Evolutionary conservation across 2,113 vertebrate genomes (phyloP), one percentile per base, ranked within the genome.

Genomic region (Macquaria ambigua): DNA sequence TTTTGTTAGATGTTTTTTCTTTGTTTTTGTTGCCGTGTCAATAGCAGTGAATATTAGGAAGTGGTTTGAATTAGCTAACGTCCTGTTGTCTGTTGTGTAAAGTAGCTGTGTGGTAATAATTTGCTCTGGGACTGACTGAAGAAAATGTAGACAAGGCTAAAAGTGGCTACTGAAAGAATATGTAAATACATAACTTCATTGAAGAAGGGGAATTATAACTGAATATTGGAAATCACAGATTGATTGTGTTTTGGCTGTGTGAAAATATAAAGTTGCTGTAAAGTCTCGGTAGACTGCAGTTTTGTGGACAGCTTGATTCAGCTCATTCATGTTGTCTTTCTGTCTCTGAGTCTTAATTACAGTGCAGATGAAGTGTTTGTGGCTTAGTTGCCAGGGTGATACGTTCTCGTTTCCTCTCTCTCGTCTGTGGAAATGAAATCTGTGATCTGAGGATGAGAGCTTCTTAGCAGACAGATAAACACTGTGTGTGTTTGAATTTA

Each of bases 371-470:
- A 88, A 64, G 67, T 0, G 64, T 74, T 83, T 77, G 83, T 62
- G 67, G 74, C 70, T 74, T 31, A 2, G 67, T 85, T 87, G 77
- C 72, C 75, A 25, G 0, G 39, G 66, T 14, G 71, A 85, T 12
- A 1, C 59, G 14, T 25, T 20, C 20, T 82, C 31, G 25, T 63
- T 86, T 64, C 63, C 67, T 72, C 64, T 53, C 53, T 28, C 69
- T 31, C n/a, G n/a, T 68, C 48, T n/a, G 67, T 69, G 59, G 37
- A 77, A 87, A 86, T 77, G 3, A 75, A 82, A 71, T 46, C 74
- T 86, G 41, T 85, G 76, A 81, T 87, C 81, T 67, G 71, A 78
- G 59, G 69, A 74, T 78, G 31, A 79, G 56, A 82, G 58, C 43
- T 50, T 77, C 58, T 73, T 6, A 37, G 15, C 50, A 12, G 18